A percentile compares a stretch with the other conserved stretches of the same genome.
These are phyloP conservation scores for Oxyruncus cristatus DNA, from an alignment of 2,113 vertebrate species.

Conservation along the genomic window DNA sequence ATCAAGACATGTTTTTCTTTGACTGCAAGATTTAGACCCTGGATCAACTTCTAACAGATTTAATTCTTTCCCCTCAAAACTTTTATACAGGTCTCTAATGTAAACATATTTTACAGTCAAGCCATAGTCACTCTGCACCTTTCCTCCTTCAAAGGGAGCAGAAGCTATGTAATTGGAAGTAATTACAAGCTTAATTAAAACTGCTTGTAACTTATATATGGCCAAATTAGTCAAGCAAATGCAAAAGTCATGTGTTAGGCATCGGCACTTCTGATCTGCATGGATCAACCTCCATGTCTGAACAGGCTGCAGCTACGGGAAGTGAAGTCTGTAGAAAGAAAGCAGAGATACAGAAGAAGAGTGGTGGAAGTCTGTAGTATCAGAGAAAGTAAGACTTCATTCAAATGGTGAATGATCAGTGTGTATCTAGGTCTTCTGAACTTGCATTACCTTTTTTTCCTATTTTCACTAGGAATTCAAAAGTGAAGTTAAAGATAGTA, in stretches of 20 bases:
- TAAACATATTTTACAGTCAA: neutral
- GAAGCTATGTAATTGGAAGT: neutral
- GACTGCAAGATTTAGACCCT: neutral
- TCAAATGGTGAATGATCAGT: neutral
- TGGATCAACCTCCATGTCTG: neutral
- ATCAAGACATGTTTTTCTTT: neutral
- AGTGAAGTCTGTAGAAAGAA: neutral
- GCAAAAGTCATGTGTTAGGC: neutral
- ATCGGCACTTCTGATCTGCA: neutral
- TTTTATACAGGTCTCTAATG: neutral
- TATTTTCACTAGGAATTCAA: neutral
- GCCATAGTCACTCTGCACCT: neutral
- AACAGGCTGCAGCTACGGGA: neutral
- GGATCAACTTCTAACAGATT: neutral
- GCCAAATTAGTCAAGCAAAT: neutral
- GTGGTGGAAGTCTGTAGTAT: neutral
- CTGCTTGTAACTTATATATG: neutral
- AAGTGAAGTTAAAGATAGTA: neutral
- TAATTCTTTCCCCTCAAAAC: neutral
- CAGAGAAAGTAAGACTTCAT: neutral
- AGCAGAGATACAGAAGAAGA: neutral
- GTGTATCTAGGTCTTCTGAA: neutral
- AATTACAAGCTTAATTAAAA: constrained; percentile 7
- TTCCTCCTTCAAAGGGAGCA: neutral
- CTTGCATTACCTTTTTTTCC: neutral